Conservation (phyloP, 1,140 invertebrate species). For the Onthophagus taurus region DNA sequence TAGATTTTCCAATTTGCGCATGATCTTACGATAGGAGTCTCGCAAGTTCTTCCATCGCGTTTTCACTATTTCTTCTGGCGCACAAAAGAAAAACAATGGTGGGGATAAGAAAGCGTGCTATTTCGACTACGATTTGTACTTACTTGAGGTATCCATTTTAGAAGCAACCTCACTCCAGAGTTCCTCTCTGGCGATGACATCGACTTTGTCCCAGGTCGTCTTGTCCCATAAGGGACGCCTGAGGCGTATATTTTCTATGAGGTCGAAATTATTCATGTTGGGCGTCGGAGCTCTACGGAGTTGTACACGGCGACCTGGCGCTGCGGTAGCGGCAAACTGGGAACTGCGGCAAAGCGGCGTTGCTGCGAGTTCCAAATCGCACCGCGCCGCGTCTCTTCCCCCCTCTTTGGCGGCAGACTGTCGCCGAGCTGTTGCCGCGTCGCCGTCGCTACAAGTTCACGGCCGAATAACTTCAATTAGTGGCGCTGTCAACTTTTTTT, state of each 20-base stretch:
- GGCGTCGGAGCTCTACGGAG: not conserved
- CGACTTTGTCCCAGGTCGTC: constrained; percentile 12
- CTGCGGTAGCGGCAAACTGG: constrained; percentile 6
- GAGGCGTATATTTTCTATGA: constrained; percentile 12
- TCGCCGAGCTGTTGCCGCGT: constrained; percentile 2
- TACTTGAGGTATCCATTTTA: constrained; percentile 13
- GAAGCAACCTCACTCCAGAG: constrained; percentile 15
- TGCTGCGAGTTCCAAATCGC: constrained; percentile 9
- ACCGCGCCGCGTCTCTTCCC: constrained; percentile 9
- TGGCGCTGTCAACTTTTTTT: too few relatives aligned
- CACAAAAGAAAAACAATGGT: constrained; percentile 6
- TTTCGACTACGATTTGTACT: constrained; percentile 4
- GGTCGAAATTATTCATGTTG: constrained; percentile 17
- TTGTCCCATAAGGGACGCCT: constrained; percentile 16
- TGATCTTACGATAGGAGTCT: constrained; percentile 15
- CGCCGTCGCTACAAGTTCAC: too few relatives aligned
- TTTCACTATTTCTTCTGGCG: constrained; percentile 17
- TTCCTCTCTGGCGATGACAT: constrained; percentile 11
- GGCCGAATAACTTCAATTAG: too few relatives aligned
- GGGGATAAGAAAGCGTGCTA: too few relatives aligned
- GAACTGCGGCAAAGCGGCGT: constrained; percentile 8
- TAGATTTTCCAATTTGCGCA: constrained; percentile 5
- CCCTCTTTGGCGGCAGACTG: constrained; percentile 4
- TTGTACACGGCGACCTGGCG: constrained; percentile 4
- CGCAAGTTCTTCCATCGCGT: constrained; percentile 18